Percentiles rank a stretch among this genome's conserved stretches.
Conservation (phyloP, 53 echinoderm and acorn worm species). For the Echinarachnius parma region DNA sequence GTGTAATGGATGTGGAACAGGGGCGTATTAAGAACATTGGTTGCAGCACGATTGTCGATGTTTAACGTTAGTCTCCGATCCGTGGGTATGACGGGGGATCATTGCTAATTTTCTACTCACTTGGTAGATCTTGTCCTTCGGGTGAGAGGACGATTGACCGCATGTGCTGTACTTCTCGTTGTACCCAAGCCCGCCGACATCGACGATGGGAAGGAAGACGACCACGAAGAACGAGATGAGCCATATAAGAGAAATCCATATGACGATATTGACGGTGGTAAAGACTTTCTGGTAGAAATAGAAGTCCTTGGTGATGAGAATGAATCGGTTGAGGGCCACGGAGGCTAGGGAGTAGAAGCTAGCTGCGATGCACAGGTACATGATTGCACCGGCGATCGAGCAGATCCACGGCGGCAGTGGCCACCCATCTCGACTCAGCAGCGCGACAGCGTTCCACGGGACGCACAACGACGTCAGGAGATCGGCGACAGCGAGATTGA, state of each 20-base stretch:
- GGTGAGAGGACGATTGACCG: slow-evolving; percentile 50
- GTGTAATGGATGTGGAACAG: too few relatives aligned
- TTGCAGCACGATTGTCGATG: too few relatives aligned
- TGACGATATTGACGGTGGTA: slow-evolving; percentile 52
- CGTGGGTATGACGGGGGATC: too few relatives aligned
- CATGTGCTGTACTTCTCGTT: slow-evolving; percentile 50
- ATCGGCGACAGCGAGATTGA: slow-evolving; percentile 86
- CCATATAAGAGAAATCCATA: slow-evolving; percentile 67
- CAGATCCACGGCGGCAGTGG: slow-evolving; percentile 65
- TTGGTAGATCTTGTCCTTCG: slow-evolving; percentile 32
- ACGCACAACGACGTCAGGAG: slow-evolving; percentile 67
- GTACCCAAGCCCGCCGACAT: slow-evolving; percentile 42
- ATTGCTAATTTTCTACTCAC: too few relatives aligned
- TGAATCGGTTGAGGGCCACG: slow-evolving; percentile 75
- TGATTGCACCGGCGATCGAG: slow-evolving; percentile 48
- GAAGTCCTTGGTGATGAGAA: slow-evolving; percentile 67
- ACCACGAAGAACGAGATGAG: slow-evolving; percentile 43
- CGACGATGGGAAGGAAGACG: slow-evolving; percentile 27
- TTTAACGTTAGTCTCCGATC: too few relatives aligned
- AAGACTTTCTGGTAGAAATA: slow-evolving; percentile 54
- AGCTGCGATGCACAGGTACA: slow-evolving; percentile 66
- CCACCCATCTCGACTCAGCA: slow-evolving; percentile 58
- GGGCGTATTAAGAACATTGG: too few relatives aligned
- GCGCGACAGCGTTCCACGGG: slow-evolving; percentile 68
- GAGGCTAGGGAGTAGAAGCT: slow-evolving; percentile 81